Base-by-base conservation (phyloP, 1,140 invertebrate species). In the Nomia melanderi region DNA sequence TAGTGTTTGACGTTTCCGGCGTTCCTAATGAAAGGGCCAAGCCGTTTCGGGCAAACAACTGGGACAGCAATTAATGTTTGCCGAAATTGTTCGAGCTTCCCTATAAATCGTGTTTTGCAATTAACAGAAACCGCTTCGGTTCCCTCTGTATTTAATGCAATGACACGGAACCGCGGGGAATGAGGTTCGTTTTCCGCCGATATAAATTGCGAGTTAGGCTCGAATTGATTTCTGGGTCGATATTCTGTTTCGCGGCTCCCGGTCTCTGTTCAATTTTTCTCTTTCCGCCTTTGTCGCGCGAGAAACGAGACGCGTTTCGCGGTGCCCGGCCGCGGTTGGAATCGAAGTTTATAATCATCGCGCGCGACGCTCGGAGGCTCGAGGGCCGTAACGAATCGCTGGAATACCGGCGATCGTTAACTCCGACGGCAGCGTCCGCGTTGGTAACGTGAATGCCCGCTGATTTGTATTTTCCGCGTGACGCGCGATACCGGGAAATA, bases 111-210 rank as follows among this genome's bases (percentile, higher is more conserved):
- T 23, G 39, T 54, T 64, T 65, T n/a, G 44, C 59, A 73, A 64
- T 64, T 63, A 62, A 63, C 59, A 63, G 70, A 70, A 70, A 70
- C 66, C 65, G 31, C 31, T 20, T 20, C 2, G 20, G 29, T 17
- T 57, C 14, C n/a, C 27, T 23, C 69, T 72, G 57, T 36, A n/a
- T 72, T 72, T 72, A 60, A 72, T 36, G 70, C 70, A 50, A 12
- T 25, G 70, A 63, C 57, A 53, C 41, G 57, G n/a, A 60, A 72
- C 57, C 14, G 27, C 17, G 25, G 41, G n/a, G 39, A 47, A 39
- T 25, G 70, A 20, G 36, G 27, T n/a, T 39, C 44, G 44, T 63
- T 27, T 7, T n/a, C n/a, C n/a, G n/a, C 31, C 44, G 23, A 73
- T 63, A 36, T 72, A 72, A 72, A 72, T 72, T 63, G 62, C 41